Evolutionary conservation across 2,113 vertebrate genomes (phyloP).

Genomic region (Crotophaga sulcirostris): DNA sequence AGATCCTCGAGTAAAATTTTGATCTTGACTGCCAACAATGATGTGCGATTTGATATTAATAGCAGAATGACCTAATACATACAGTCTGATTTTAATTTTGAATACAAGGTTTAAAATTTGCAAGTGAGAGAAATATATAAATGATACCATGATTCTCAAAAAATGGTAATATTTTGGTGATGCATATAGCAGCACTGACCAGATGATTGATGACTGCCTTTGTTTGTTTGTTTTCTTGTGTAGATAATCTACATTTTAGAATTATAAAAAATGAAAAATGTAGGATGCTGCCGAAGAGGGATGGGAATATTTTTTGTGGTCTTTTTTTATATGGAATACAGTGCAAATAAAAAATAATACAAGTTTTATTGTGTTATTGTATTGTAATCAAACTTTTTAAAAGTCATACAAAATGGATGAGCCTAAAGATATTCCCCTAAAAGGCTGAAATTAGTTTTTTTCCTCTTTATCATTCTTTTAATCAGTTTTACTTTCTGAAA

Average conservation of each 20-base stretch:
- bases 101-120: background rate
- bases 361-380: background rate
- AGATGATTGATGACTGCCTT: background rate
- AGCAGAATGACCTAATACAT: background rate
- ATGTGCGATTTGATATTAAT: background rate
- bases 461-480: background rate
- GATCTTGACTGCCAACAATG: background rate
- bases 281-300: background rate
- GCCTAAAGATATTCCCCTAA: background rate
- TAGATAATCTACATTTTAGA: background rate
- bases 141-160: background rate
- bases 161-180: background rate
- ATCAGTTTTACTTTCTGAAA: background rate
- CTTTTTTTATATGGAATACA: background rate
- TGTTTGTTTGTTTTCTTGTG: background rate
- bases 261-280: background rate
- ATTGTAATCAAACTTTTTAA: background rate
- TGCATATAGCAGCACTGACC: background rate
- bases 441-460: background rate
- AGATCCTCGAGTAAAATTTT: background rate
- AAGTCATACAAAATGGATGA: rapidly evolving
- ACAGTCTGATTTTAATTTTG: background rate
- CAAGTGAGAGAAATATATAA: background rate
- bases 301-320: background rate
- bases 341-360: background rate